Evolutionary conservation across 2,888 invertebrate genomes (phyloP), one percentile per base, ranked within the genome.

Genomic region (Archips xylosteana): DNA sequence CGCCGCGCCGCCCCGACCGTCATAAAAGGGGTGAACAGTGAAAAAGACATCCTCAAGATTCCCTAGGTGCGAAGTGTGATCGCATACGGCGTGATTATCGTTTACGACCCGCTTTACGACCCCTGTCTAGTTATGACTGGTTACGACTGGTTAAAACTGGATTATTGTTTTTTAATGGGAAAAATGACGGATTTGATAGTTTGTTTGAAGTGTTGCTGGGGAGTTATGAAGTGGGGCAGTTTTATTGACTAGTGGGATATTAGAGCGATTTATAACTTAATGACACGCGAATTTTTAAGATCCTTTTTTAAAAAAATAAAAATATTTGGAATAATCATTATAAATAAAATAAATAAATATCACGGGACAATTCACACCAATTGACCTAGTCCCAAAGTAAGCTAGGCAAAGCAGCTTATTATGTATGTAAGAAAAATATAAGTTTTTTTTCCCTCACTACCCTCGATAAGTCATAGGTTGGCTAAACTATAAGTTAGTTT

Each of bases 11-110:
- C 15, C 49, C 72, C 59, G 73, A 78, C 79, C 79, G 82, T 78
- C 83, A 85, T 91, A 89, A 91, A 89, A 87, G 81, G 84, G 85
- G 83, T 85, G 86, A 85, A 82, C 85, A 85, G 82, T 87, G 89
- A 91, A 89, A 90, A 89, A 91, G 90, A 92, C 91, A 88, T 89
- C 87, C 80, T 79, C 82, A 85, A 84, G 87, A 88, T 88, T 87
- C 84, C 85, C 86, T 85, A 89, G 87, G 92, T 91, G 92, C 85
- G 89, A 92, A 90, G 84, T 84, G 81, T 83, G 87, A 89, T 89
- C 87, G 83, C 87, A 80, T 80, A 80, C 75, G 80, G 77, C 80
- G 83, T 84, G 85, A 89, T 89, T 84, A 83, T 79, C 77, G 82
- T 92, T 92, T 91, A 92, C 84, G 89, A 83, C 75, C 87, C 89